A percentile compares a stretch with the other conserved stretches of the same genome.
Conservation (phyloP, 2,797 vertebrate species). For the Champsocephalus gunnari region DNA sequence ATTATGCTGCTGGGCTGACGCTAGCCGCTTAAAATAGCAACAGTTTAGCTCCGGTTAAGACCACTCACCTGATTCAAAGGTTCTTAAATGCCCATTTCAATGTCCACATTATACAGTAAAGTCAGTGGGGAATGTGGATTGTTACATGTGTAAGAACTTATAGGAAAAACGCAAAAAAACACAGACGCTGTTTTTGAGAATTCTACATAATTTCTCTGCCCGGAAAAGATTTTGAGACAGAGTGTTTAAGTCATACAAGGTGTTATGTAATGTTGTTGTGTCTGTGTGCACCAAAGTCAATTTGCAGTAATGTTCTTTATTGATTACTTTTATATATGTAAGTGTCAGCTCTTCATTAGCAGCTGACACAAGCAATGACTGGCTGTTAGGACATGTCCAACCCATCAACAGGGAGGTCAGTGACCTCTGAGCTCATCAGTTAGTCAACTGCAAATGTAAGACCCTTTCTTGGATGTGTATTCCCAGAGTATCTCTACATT, state of each 20-base stretch:
- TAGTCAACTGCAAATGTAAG: constrained; percentile 45
- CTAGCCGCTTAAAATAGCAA: constrained; percentile 66
- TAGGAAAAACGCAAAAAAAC: constrained; percentile 9
- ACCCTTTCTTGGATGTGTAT: constrained; percentile 28
- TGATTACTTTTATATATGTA: background rate
- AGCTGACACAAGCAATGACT: constrained; percentile 39
- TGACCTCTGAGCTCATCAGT: constrained; percentile 53
- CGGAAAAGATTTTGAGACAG: background rate
- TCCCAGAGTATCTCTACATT: constrained; percentile 46
- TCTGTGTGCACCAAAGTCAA: background rate
- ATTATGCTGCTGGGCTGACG: constrained; percentile 68
- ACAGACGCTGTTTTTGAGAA: background rate
- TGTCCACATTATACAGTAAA: constrained; percentile 61
- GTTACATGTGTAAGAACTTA: constrained; percentile 4
- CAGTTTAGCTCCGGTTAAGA: constrained; percentile 68
- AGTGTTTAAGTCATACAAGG: background rate
- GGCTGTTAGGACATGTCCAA: constrained; percentile 30
- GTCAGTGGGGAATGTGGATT: constrained; percentile 40
- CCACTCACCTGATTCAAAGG: constrained; percentile 76
- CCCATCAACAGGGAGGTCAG: constrained; percentile 36
- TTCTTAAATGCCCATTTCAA: constrained; percentile 50
- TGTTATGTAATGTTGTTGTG: constrained; percentile 11
- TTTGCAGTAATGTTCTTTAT: background rate
- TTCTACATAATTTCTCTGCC: background rate
- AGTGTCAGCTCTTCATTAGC: constrained; percentile 25